phyloP scores from a whole-genome alignment of 2,888 invertebrate genomes.

The Himalopsyche kuldschensis region DNA sequence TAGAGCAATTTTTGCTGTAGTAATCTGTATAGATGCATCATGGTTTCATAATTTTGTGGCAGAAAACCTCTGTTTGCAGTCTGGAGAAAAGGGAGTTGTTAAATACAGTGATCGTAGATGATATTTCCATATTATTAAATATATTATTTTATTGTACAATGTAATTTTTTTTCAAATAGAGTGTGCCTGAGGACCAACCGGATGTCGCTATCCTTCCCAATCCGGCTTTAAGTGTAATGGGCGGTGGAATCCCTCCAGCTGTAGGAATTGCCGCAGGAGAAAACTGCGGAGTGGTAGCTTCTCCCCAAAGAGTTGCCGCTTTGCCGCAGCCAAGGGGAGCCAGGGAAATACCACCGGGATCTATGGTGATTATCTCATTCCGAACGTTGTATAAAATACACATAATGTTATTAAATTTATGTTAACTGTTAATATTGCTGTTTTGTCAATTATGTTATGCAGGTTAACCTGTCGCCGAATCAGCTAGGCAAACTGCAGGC shows the following conservation, averaged over 20 bases:
- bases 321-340: slow-evolving; percentile 38
- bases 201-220: slow-evolving; percentile 32
- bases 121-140: too few relatives aligned
- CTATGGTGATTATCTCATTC: slow-evolving; percentile 16
- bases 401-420: neutral
- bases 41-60: too few relatives aligned
- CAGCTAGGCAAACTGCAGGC: slow-evolving; percentile 87
- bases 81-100: too few relatives aligned
- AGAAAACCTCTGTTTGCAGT: too few relatives aligned
- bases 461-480: slow-evolving; percentile 63
- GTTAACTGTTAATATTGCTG: neutral
- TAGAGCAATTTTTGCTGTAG: too few relatives aligned
- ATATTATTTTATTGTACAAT: too few relatives aligned
- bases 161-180: slow-evolving; percentile 44
- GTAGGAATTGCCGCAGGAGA: slow-evolving; percentile 32
- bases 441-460: slow-evolving; percentile 19
- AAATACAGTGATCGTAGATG: too few relatives aligned
- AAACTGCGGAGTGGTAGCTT: slow-evolving; percentile 36
- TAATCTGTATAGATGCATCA: too few relatives aligned
- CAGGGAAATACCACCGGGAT: slow-evolving; percentile 30
- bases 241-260: slow-evolving; percentile 21
- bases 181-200: slow-evolving; percentile 47
- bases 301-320: slow-evolving; percentile 38
- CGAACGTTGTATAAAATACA: neutral
- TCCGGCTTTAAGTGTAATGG: neutral